Evolutionary conservation across 2,888 invertebrate species (phyloP), one percentile per base, ranked within the genome.

Genomic region (Abscondita cerata): DNA sequence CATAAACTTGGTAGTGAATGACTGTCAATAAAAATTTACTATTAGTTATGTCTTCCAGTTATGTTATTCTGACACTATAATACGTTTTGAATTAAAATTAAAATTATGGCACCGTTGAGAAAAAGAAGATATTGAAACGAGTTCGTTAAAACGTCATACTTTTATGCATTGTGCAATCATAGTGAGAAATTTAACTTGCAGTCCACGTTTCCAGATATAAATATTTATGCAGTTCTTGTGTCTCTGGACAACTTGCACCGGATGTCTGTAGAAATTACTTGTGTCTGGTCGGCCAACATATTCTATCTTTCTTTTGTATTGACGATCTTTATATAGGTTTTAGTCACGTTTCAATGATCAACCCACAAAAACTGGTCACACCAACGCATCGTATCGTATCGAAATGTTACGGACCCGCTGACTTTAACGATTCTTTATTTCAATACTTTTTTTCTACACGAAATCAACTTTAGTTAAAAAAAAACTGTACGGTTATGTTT

Each of bases 161-260:
- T 46, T 52, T 34, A 47, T 52, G 52, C 52, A 58, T 58, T 58
- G 58, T 58, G 52, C 58, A 47, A 58, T 58, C 58, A 52, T 52
- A 52, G 44, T 38, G 55, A 48, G 53, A 53, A 59, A 41, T 53
- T 66, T 62, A 66, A 62, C 62, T 53, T 66, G 59, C 64, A 50
- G 48, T 64, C 50, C 66, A 66, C 62, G 66, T 66, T 52, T 53
- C 41, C 18, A 52, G 51, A 58, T 61, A 71, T 69, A 68, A 69
- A 71, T 71, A 71, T 71, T 71, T 70, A 70, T 68, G 68, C 56
- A 63, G 62, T 63, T 68, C 65, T 63, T 68, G 60, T 62, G 65
- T 62, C 53, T 64, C 47, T 33, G 41, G 15, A 60, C 61, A 59
- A 62, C 63, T 61, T 67, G 68, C 69, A 68, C 70, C 70, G 70